These are phyloP conservation scores for Bombus polaris DNA, from an alignment of 1,140 invertebrate species.

Conservation along the genomic window DNA sequence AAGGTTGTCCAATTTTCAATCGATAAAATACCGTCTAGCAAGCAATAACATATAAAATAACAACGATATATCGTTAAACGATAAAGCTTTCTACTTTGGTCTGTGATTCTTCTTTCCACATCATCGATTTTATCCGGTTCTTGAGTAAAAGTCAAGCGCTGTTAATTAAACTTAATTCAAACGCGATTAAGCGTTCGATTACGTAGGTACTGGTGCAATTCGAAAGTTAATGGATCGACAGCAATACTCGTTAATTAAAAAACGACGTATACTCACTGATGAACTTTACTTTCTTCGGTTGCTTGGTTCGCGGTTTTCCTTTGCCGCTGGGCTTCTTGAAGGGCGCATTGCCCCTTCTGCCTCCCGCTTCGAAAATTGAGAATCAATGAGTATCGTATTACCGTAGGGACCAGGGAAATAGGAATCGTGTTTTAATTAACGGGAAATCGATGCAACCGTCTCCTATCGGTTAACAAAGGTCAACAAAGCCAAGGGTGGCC, in stretches of 20 bases:
- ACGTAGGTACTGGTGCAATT: background rate
- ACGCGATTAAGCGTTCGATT: background rate
- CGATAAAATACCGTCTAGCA: background rate
- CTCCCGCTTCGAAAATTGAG: slow-evolving; percentile 80
- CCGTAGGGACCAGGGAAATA: slow-evolving; percentile 26
- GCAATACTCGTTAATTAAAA: slow-evolving; percentile 32
- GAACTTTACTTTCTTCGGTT: slow-evolving; percentile 94
- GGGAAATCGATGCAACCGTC: slow-evolving; percentile 69
- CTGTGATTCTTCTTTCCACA: no score
- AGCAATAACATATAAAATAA: background rate
- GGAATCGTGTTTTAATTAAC: slow-evolving; percentile 65
- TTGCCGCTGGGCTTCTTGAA: slow-evolving; percentile 88
- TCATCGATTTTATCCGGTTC: background rate
- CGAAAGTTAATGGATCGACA: background rate
- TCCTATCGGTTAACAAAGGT: slow-evolving; percentile 31
- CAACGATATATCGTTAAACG: background rate
- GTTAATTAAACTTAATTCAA: background rate
- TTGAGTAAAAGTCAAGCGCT: background rate
- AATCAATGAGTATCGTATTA: slow-evolving; percentile 49
- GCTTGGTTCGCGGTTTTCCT: slow-evolving; percentile 89
- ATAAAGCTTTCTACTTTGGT: background rate
- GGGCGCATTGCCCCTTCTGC: slow-evolving; percentile 86
- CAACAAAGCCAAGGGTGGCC: slow-evolving; percentile 65
- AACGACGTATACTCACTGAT: slow-evolving; percentile 89
- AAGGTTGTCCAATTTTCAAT: background rate